Evolutionary conservation across 1,140 invertebrate genomes (phyloP), one percentile per base, ranked within the genome.

Genomic region (Antheraea pernyi): DNA sequence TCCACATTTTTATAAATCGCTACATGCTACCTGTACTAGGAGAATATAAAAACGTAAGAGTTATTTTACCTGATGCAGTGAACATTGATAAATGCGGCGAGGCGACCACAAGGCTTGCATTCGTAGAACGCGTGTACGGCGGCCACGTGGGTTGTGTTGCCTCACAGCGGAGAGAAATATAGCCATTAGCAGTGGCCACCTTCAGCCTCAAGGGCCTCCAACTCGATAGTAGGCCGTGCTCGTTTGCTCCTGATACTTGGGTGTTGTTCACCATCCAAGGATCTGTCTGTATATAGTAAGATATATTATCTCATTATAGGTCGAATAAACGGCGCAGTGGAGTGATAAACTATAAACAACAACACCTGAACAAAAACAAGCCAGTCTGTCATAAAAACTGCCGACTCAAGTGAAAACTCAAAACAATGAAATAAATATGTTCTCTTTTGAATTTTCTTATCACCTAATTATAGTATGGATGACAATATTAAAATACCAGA

Each of bases 81-180:
- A 89, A 91, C 85, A 87, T 88, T 36, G 85, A 89, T 16, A 89
- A 68, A 73, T 89, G 85, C 16, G 89, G 89, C 13, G 87, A 88
- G 36, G 83, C 86, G 7, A 89, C 76, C 16, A 81, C 67, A 0
- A 91, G 68, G 19, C 74, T 88, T 11, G 79, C 75, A 39, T 88
- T 86, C 0, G 85, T 75, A 4, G 85, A 81, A 36, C 85, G 76
- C 16, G 76, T 73, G 64, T 84, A 89, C 13, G 83, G 79, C 0
- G 89, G 89, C 67, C 80, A 74, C 37, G 76, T 80, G 7, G 89
- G 86, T 68, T 90, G 83, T 19, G 81, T 87, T 37, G 89, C 89
- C 37, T 88, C 87, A 62, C 89, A 91, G 5, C 85, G 79, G 0
- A 88, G 70, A 4, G 74, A 62, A 30, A 88, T 77, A 62, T 65